Evolutionary conservation across 1,140 invertebrate genomes (phyloP), one percentile per base, ranked within the genome.

Genomic region (Drosophila asahinai): DNA sequence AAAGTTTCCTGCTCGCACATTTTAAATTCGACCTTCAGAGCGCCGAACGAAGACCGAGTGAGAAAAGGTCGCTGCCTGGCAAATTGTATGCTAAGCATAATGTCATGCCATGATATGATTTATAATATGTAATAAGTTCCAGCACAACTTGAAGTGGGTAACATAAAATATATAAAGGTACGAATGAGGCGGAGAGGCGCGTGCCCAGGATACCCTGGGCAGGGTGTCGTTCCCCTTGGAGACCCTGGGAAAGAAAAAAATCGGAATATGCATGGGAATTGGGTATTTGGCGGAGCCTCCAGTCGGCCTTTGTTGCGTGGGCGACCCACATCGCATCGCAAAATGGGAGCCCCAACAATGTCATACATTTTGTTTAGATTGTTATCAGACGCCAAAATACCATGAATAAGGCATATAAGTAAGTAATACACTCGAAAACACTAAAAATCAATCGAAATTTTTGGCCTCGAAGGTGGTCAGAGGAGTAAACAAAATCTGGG

Each of bases 111-210:
- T 83, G 80, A 87, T 89, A 87, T 87, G 84, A 87, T 87, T 87
- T 87, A 87, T 87, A 87, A 87, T 87, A 80, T 80, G 77, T 89
- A 89, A 89, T 89, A 89, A 87, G 79, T 89, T 87, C 81, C 72
- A 81, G 76, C 62, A 66, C 84, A 75, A 81, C 80, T 71, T 78
- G 58, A 86, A 80, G 83, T 78, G 74, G 79, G 82, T 66, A 73
- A 74, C 66, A 64, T 79, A 73, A 83, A 89, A 89, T 77, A 87
- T 49, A 80, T 71, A 67, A 80, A 80, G 80, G 80, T 73, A 38
- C 38, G 9, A 42, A 40, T 38, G 47, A 27, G 33, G 30, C 36
- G 64, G 6, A 55, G 70, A 47, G 36, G 30, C 7, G 45, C 8
- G 1, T 11, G 25, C 8, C 8, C 15, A 5, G 12, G 22, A 54